Base-by-base conservation (phyloP, 2,888 invertebrate species). In the Hanleya hanleyi region DNA sequence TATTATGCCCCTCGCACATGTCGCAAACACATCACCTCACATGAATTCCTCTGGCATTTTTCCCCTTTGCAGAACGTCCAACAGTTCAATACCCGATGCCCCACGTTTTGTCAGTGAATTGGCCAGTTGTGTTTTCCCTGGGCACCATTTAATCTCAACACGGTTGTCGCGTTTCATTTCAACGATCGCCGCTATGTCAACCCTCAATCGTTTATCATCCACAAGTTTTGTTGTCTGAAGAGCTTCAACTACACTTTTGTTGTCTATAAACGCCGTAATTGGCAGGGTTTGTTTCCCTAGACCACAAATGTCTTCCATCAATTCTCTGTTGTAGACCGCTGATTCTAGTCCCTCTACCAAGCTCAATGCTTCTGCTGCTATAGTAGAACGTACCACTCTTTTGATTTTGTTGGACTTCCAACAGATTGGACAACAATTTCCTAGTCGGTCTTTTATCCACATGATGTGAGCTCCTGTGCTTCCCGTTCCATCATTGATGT, bases 391-490 rank as follows among this genome's bases (percentile, higher is more conserved):
- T 1, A 81, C 80, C 15, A 77, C 77, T 41, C 77, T 32, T 61
- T 69, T 74, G 12, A 77, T 77, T 61, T 73, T 81, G 38, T 72
- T 69, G 4, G 75, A 49, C 7, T 77, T 61, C 81, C 77, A 80
- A 26, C 47, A 15, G 26, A 77, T 22, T 35, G 77, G 76, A 49
- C 70, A 79, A 50, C 68, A 71, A 26, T 70, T 75, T 37, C 76
- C 76, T 18, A 66, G 12, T 26, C 22, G 71, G 49, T 76, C 71
- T 41, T 73, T 51, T 22, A 81, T 32, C 69, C 73, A 75, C 1
- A 79, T 33, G 12, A 77, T 75, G 50, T 75, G 65, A 6, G 70
- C 73, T 49, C 67, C 73, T n/a, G 69, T 72, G 57, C 77, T 79
- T 12, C 76, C 77, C 12, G 47, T 67, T 49, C 73, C 75, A 67